These are phyloP conservation scores for Periophthalmus modestus DNA, from an alignment of 2,113 vertebrate species.

Conservation along the genomic window DNA sequence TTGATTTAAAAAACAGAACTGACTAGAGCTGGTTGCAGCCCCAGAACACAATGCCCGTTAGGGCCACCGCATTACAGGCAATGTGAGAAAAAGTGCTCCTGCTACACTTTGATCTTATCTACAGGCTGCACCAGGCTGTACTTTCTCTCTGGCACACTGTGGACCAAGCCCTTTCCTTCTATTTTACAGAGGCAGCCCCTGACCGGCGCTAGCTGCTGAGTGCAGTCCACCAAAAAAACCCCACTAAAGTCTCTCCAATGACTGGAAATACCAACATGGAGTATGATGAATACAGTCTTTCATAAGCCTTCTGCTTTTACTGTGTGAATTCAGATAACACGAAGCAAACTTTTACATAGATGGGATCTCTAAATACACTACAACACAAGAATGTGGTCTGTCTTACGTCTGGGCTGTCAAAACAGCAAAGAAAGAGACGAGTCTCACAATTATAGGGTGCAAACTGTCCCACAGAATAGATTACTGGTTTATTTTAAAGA, in stretches of 20 bases:
- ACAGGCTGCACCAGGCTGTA: slow-evolving; percentile 50
- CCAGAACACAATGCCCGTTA: slow-evolving; percentile 6
- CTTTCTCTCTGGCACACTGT: slow-evolving; percentile 68
- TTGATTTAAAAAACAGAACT: background rate
- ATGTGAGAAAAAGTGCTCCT: slow-evolving; percentile 10
- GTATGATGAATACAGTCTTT: slow-evolving; percentile 28
- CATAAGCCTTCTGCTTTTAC: slow-evolving; percentile 9
- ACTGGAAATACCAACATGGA: slow-evolving; percentile 55
- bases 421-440: slow-evolving; percentile 1
- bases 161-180: slow-evolving; percentile 91
- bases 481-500: no score
- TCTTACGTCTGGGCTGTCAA: slow-evolving; percentile 5
- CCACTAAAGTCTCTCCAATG: slow-evolving; percentile 39
- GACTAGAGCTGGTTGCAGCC: background rate
- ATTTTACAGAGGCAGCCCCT: slow-evolving; percentile 80
- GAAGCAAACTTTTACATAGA: background rate
- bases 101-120: slow-evolving; percentile 78
- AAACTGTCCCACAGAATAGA: no score
- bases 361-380: slow-evolving; percentile 7
- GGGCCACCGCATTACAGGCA: slow-evolving; percentile 6
- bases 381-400: slow-evolving; percentile 9
- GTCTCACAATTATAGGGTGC: slow-evolving; percentile 28
- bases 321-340: slow-evolving; percentile 4
- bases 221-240: slow-evolving; percentile 53
- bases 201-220: slow-evolving; percentile 35